Conservation (phyloP, 2,113 vertebrate genomes). For the Baryphthengus martii region DNA sequence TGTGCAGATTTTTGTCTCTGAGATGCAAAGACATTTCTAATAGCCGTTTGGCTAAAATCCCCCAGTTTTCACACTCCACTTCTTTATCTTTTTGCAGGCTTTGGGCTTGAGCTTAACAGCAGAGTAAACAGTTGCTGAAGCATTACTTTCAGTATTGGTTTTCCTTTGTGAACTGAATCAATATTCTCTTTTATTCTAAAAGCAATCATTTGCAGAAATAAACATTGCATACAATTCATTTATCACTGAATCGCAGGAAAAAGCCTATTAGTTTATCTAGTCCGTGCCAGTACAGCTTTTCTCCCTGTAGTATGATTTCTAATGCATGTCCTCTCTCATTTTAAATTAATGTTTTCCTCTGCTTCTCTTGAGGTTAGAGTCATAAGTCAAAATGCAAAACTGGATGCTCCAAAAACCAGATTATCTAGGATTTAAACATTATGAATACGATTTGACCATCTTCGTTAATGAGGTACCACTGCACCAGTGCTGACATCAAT, state of each 20-base stretch:
- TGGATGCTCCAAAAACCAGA: background rate
- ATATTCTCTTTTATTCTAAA: background rate
- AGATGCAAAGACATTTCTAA: background rate
- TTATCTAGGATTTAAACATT: background rate
- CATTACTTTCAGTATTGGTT: background rate
- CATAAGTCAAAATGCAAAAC: background rate
- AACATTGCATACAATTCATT: background rate
- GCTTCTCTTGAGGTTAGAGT: background rate
- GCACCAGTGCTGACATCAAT: background rate
- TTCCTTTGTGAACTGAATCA: background rate
- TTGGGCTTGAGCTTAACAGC: rapidly evolving
- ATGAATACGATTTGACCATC: background rate
- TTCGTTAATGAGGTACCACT: background rate
- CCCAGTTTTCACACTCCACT: background rate
- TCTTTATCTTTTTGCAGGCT: background rate
- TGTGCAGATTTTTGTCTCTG: background rate
- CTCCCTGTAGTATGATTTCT: background rate
- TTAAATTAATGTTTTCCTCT: background rate
- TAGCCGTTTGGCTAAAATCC: background rate
- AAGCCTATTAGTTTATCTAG: background rate
- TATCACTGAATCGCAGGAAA: background rate
- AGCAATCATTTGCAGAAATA: background rate
- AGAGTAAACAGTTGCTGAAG: background rate
- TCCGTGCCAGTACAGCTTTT: background rate
- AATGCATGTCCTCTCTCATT: background rate